Conservation (phyloP, 2,113 vertebrate genomes). For the Peromyscus leucopus region DNA sequence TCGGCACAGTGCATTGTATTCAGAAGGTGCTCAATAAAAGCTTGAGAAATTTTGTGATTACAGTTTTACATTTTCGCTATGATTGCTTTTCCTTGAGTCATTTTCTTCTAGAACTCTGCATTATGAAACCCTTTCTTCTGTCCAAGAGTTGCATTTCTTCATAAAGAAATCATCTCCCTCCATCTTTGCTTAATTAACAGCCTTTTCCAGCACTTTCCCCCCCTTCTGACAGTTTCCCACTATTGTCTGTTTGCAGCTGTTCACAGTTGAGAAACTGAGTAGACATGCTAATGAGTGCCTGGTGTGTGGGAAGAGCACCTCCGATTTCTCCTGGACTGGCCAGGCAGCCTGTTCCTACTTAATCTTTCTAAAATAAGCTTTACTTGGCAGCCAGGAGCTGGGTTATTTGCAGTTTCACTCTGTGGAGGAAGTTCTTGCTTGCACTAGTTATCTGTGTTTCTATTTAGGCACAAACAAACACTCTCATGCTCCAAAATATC, state of each 20-base stretch:
- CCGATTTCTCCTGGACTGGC: slow-evolving; percentile 70
- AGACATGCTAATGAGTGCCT: slow-evolving; percentile 74
- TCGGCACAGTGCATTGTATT: not conserved
- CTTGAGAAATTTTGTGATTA: not conserved
- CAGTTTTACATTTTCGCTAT: slow-evolving; percentile 9
- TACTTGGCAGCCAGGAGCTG: slow-evolving; percentile 72
- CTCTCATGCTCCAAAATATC: not conserved
- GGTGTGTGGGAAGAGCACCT: slow-evolving; percentile 73
- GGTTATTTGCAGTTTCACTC: slow-evolving; percentile 77
- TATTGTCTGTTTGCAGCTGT: slow-evolving; percentile 77
- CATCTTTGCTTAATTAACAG: slow-evolving; percentile 75
- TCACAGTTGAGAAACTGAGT: slow-evolving; percentile 60
- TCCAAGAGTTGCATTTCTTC: slow-evolving; percentile 53
- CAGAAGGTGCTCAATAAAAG: slow-evolving; percentile 12
- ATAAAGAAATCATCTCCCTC: slow-evolving; percentile 52
- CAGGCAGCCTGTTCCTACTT: slow-evolving; percentile 69
- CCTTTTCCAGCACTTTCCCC: slow-evolving; percentile 4
- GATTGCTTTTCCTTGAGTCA: slow-evolving; percentile 51
- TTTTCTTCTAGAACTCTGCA: slow-evolving; percentile 16
- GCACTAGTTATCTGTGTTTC: slow-evolving; percentile 73
- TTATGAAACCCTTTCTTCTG: slow-evolving; percentile 45
- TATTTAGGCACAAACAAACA: slow-evolving; percentile 77
- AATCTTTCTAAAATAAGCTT: slow-evolving; percentile 78
- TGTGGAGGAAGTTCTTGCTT: slow-evolving; percentile 76
- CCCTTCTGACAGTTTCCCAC: slow-evolving; percentile 64